phyloP scores from a whole-genome alignment of 2,888 invertebrate genomes.

The Bedellia somnulentella region DNA sequence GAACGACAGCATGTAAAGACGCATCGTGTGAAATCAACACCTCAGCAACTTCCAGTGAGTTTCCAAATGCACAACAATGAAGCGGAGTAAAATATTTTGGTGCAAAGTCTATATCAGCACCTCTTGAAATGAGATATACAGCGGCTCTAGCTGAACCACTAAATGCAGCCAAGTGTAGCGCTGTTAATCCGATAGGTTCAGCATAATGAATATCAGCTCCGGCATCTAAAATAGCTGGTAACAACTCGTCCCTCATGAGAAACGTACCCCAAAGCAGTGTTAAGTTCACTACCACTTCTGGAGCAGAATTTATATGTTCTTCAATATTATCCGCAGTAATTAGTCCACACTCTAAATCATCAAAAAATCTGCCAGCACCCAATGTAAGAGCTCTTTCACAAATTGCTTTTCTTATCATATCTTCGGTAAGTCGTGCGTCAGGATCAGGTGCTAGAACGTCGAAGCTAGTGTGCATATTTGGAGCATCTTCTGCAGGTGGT shows the following conservation, averaged over 20 bases:
- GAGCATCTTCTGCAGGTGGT: slow-evolving; percentile 78
- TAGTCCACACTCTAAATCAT: slow-evolving; percentile 73
- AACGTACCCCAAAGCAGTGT: slow-evolving; percentile 75
- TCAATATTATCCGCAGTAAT: slow-evolving; percentile 63
- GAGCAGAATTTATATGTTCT: slow-evolving; percentile 61
- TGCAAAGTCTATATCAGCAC: slow-evolving; percentile 69
- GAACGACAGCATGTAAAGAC: slow-evolving; percentile 69
- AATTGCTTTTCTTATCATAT: slow-evolving; percentile 68
- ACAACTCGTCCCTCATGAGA: slow-evolving; percentile 69
- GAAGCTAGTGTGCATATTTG: slow-evolving; percentile 77
- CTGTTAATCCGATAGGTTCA: slow-evolving; percentile 74
- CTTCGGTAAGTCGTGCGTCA: slow-evolving; percentile 71
- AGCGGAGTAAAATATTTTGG: slow-evolving; percentile 78
- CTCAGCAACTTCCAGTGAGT: slow-evolving; percentile 77
- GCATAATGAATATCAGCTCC: slow-evolving; percentile 72
- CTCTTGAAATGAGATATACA: slow-evolving; percentile 67
- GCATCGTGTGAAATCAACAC: slow-evolving; percentile 73
- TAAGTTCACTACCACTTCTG: slow-evolving; percentile 71
- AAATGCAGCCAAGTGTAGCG: slow-evolving; percentile 76
- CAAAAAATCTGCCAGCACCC: slow-evolving; percentile 69
- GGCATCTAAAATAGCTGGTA: slow-evolving; percentile 65
- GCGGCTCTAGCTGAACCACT: slow-evolving; percentile 74
- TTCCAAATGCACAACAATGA: slow-evolving; percentile 88
- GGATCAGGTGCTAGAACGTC: slow-evolving; percentile 69
- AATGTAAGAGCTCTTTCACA: slow-evolving; percentile 70